Percentiles rank a stretch among this genome's conserved stretches.
Evolutionary conservation across 2,888 invertebrate species (phyloP).

Genomic region (Epirrita christyi): DNA sequence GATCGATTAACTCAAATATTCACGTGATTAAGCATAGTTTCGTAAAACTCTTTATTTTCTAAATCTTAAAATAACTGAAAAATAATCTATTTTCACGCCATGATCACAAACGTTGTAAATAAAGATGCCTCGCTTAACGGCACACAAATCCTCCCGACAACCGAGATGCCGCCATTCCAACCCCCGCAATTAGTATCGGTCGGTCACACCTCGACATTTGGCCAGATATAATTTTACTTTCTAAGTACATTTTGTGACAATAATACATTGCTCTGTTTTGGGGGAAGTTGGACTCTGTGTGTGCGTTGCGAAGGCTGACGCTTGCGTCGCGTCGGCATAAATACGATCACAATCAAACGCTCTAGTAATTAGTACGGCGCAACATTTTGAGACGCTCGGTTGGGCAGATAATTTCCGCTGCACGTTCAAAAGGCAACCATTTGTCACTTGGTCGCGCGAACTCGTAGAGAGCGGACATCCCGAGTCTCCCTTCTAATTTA

Average conservation of each 20-base stretch:
- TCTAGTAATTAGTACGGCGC: conserved; percentile 81
- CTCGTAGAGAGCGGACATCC: conserved; percentile 75
- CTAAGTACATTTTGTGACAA: conserved; percentile 80
- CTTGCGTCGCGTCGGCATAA: conserved; percentile 44
- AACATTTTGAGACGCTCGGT: conserved; percentile 77
- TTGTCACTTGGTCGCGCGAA: conserved; percentile 81
- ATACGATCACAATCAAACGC: conserved; percentile 80
- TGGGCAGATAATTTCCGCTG: conserved; percentile 84
- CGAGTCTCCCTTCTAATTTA: conserved; percentile 77
- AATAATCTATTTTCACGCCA: conserved; percentile 57
- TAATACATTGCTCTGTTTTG: conserved; percentile 56
- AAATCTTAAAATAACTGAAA: too few species aligned
- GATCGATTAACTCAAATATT: conserved; percentile 16
- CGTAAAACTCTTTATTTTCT: neutral
- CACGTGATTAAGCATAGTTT: neutral
- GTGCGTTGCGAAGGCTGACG: conserved; percentile 49
- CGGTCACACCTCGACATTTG: conserved; percentile 82
- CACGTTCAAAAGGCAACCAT: conserved; percentile 81
- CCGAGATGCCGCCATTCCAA: conserved; percentile 55
- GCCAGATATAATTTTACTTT: conserved; percentile 80
- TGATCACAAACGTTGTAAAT: conserved; percentile 65
- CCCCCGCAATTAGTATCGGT: conserved; percentile 82
- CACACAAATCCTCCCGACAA: conserved; percentile 70
- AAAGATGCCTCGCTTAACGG: conserved; percentile 61
- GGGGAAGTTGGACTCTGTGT: conserved; percentile 52